Evolutionary conservation across 2,797 vertebrate genomes (phyloP).

Genomic region (Sebastes variabilis): DNA sequence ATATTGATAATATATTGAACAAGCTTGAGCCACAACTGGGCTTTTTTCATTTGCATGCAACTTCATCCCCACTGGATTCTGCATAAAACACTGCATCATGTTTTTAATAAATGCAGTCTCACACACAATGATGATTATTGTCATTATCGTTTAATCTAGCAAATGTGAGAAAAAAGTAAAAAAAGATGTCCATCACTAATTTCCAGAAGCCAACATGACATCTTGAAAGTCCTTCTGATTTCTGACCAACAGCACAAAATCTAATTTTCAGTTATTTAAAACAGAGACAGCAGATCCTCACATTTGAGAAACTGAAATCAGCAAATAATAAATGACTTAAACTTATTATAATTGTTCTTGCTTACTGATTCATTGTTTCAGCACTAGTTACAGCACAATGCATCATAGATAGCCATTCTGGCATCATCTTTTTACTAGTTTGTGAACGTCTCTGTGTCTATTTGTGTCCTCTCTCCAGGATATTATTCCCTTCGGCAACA

Average conservation of each 20-base stretch:
- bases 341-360: not conserved
- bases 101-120: too few relatives aligned
- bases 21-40: too few relatives aligned
- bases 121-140: not conserved
- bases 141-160: not conserved
- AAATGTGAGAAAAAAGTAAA: not conserved
- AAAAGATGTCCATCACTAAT: not conserved
- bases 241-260: not conserved
- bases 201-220: not conserved
- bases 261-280: not conserved
- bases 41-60: too few relatives aligned
- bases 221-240: not conserved
- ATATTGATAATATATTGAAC: too few relatives aligned
- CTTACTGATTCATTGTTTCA: not conserved
- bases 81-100: fast-evolving
- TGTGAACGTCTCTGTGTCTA: not conserved
- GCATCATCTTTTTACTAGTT: not conserved
- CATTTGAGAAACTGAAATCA: not conserved
- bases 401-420: not conserved
- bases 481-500: constrained; percentile 98
- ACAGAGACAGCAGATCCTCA: not conserved
- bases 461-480: constrained; percentile 81
- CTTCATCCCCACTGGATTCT: too few relatives aligned
- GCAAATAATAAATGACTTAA: not conserved
- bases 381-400: not conserved